phyloP scores from a whole-genome alignment of 1,140 invertebrate genomes.

The Nomia melanderi region DNA sequence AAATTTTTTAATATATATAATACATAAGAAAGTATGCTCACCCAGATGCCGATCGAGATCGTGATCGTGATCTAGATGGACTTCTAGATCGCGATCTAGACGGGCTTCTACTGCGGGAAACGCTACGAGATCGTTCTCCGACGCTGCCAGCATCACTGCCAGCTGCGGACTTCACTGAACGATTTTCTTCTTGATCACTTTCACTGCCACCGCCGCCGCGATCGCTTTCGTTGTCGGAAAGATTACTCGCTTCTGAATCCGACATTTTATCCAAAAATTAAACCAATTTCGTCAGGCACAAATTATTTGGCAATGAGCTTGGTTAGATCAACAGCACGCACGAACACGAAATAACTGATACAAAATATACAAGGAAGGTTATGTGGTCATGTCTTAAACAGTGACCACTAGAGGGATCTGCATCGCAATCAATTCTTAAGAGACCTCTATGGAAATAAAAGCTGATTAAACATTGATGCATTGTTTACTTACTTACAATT shows the following conservation, averaged over 20 bases:
- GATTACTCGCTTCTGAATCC: conserved; percentile 68
- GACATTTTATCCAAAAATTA: conserved; percentile 56
- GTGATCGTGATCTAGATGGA: conserved; percentile 62
- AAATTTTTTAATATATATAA: background rate
- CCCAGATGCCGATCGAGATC: conserved; percentile 66
- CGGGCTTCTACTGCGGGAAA: conserved; percentile 61
- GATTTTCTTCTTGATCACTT: conserved; percentile 64
- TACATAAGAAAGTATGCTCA: conserved; percentile 22
- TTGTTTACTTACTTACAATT: too few species aligned
- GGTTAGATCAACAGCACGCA: background rate
- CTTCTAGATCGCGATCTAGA: conserved; percentile 64
- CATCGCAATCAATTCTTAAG: too few species aligned
- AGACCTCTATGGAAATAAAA: too few species aligned
- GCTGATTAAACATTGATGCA: too few species aligned
- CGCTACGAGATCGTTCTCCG: conserved; percentile 51
- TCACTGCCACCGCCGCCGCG: conserved; percentile 60
- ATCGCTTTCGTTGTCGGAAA: conserved; percentile 66
- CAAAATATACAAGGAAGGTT: background rate
- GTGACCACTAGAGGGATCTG: background rate
- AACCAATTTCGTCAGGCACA: background rate
- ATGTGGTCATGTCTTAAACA: background rate
- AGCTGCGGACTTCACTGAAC: conserved; percentile 51
- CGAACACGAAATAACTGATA: background rate
- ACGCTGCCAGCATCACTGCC: conserved; percentile 63
- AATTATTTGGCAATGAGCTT: background rate